Conservation (phyloP, 2,113 vertebrate species). For the Ageneiosus marmoratus region DNA sequence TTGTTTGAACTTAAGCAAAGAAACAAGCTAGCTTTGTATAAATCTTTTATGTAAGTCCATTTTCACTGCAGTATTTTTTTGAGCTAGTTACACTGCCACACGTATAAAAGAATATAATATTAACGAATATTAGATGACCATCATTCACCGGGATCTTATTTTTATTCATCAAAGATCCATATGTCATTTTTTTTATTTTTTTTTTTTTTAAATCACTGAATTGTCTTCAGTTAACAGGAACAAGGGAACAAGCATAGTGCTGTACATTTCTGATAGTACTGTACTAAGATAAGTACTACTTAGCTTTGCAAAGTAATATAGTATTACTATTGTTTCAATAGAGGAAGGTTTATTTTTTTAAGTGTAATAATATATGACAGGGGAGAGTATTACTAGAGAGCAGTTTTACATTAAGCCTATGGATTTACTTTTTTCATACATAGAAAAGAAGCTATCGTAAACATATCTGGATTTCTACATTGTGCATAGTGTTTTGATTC, state of each 20-base stretch:
- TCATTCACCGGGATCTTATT: not conserved
- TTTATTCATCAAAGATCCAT: not conserved
- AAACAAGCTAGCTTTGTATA: slow-evolving; percentile 31
- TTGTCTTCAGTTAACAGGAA: slow-evolving; percentile 52
- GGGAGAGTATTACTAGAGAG: slow-evolving; percentile 72
- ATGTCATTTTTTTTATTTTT: slow-evolving; percentile 7
- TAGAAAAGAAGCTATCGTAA: not conserved
- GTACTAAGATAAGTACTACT: slow-evolving; percentile 70
- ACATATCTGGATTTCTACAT: not conserved
- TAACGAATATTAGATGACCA: slow-evolving; percentile 1
- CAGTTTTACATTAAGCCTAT: slow-evolving; percentile 74
- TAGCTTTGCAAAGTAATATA: slow-evolving; percentile 74
- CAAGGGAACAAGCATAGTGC: slow-evolving; percentile 64
- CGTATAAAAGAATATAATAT: slow-evolving; percentile 17
- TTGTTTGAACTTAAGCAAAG: slow-evolving; percentile 39
- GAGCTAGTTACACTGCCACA: slow-evolving; percentile 43
- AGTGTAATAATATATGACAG: slow-evolving; percentile 80
- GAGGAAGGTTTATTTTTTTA: slow-evolving; percentile 80
- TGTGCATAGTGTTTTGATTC: not conserved
- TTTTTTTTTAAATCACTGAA: slow-evolving; percentile 18
- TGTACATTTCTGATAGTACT: slow-evolving; percentile 75
- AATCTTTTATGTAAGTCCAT: slow-evolving; percentile 19
- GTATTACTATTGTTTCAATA: slow-evolving; percentile 76
- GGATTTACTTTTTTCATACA: slow-evolving; percentile 52
- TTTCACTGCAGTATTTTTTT: slow-evolving; percentile 33